Evolutionary conservation across 2,797 vertebrate species (phyloP), one percentile per base, ranked within the genome.

Genomic region (Taeniopygia guttata): DNA sequence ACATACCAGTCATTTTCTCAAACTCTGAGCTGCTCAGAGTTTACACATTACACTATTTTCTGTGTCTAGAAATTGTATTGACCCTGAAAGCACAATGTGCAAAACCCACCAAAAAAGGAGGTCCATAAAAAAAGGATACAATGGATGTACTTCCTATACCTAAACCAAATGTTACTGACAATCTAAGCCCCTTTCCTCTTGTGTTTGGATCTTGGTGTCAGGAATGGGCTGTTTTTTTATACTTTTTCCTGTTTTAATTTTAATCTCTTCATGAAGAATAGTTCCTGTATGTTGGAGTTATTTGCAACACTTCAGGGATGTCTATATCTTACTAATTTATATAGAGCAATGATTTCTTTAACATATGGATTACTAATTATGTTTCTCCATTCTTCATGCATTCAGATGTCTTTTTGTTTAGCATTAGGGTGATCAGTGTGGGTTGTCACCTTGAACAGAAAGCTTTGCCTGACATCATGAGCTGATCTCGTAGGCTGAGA

Each of bases 121-220:
- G 15, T 54, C 13, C 30, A 58, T 82, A 85, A 43, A 46, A 74
- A 76, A 77, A 46, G 9, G 20, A 69, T n/a, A 56, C 23, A 73
- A 14, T 72, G 20, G 48, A 55, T 75, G 11, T 51, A 8, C 23
- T 93, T 96, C 43, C 93, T 88, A n/a, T 38, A 72, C 29, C 34
- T 45, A 81, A 94, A 66, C 17, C 2, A 0, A n/a, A 2, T 0
- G 4, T 74, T 46, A 32, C 58, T 42, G 73, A 69, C 84, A 76
- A 79, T 42, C 62, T 52, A 48, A 89, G n/a, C 49, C 91, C 69
- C 38, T 84, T 87, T 89, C 64, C 45, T 87, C 51, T 55, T 62
- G 25, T 85, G 48, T 73, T 90, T 96, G 77, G 62, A 87, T 85
- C 68, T 84, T 42, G 16, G 18, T 91, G 73, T 75, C 72, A 92